These are phyloP conservation scores for Arctia plantaginis DNA, from an alignment of 2,888 invertebrate genomes.

Conservation along the genomic window DNA sequence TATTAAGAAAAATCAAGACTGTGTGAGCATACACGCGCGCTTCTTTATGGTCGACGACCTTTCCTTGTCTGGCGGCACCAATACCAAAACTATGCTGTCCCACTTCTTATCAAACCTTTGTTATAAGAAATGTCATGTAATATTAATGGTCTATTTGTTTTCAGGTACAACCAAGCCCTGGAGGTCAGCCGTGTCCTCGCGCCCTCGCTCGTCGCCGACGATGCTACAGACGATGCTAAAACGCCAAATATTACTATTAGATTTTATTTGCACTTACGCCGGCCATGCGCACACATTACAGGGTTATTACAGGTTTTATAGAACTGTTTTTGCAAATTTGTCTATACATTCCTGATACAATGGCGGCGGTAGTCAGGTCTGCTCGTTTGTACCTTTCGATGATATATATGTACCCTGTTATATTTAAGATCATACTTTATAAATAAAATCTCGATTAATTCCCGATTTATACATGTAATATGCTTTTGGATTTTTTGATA, in stretches of 20 bases:
- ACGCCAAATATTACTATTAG: not conserved
- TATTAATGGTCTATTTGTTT: not conserved
- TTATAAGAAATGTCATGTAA: not conserved
- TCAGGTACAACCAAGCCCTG: slow-evolving; percentile 87
- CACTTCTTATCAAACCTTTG: not conserved
- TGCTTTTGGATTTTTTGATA: not conserved
- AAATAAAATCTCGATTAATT: not conserved
- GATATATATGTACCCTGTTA: not conserved
- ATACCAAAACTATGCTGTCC: not conserved
- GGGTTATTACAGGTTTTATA: not conserved
- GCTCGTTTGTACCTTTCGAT: not conserved
- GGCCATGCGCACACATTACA: slow-evolving; percentile 10
- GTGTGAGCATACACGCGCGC: not conserved
- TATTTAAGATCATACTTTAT: not conserved
- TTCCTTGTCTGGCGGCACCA: not conserved
- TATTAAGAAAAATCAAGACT: not conserved
- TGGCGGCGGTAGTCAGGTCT: too few relatives aligned
- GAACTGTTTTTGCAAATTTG: not conserved
- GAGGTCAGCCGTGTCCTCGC: slow-evolving; percentile 88
- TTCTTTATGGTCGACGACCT: not conserved
- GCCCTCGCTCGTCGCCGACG: slow-evolving; percentile 86
- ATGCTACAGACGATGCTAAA: slow-evolving; percentile 81
- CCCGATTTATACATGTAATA: not conserved
- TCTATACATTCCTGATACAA: too few relatives aligned
- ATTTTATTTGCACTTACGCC: slow-evolving; percentile 15